Base-by-base conservation (phyloP, 1,140 invertebrate genomes). In the Idris sp. region DNA sequence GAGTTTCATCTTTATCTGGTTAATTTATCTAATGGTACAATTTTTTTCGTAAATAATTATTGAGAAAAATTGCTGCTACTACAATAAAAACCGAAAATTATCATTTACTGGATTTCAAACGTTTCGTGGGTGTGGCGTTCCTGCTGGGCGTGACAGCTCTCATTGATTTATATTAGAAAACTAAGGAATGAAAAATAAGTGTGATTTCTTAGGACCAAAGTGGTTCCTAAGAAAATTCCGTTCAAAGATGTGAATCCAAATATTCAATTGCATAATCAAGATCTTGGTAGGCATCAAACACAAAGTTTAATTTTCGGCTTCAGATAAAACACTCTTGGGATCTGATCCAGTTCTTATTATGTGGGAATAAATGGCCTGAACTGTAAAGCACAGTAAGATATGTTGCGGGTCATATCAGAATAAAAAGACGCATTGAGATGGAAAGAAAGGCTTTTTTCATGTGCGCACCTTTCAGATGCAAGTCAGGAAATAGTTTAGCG, bases 221-320 rank as follows among this genome's bases (percentile, higher is more conserved):
- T 8, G 31, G 44, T 44, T 46, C 19, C 1, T 13, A 28, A 35
- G 25, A 25, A 44, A 51, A 51, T 59, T 59, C 14, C 6, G 46
- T 13, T 13, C 16, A 10, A 19, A 58, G 35, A 44, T 48, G 49
- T 9, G 43, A 48, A 51, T 43, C 53, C 51, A 51, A 68, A 68
- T 68, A 68, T 68, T 68, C 44, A 58, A 68, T 58, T 44, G 43
- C 6, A 58, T 40, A 51, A 36, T 28, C 44, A 22, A 35, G 51
- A 56, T 56, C 41, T 56, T 56, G 11, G 11, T 35, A 36, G 43
- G 46, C 46, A 40, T 36, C 9, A 40, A 35, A 54, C 62, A 44
- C 64, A 51, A 28, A 49, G 53, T 51, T 43, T 68, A 68, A 68
- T 68, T 68, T 58, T 68, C 64, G 64, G 41, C 44, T 58, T 68